A percentile compares a stretch with the other conserved stretches of the same genome.
These are phyloP conservation scores for Lasioglossum vierecki DNA, from an alignment of 2,888 invertebrate genomes.

Conservation along the genomic window DNA sequence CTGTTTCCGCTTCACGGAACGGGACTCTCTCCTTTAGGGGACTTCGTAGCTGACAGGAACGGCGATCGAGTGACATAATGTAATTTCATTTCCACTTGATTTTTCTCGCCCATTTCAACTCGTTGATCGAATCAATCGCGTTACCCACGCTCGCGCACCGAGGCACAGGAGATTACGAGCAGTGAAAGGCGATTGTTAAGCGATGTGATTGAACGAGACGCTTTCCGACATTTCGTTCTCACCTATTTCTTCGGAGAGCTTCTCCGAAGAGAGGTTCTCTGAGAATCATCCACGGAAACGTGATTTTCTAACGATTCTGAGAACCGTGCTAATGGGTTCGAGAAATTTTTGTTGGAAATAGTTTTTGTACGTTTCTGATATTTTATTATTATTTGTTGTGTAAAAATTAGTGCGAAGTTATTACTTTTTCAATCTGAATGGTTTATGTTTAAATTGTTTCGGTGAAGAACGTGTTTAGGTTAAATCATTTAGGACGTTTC, in stretches of 20 bases:
- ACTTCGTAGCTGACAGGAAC: background rate
- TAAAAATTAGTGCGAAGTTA: background rate
- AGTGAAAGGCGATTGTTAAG: background rate
- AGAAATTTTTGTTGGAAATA: background rate
- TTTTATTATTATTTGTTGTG: background rate
- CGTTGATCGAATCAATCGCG: background rate
- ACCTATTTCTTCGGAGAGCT: constrained; percentile 24
- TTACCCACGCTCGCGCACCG: background rate
- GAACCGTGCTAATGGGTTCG: background rate
- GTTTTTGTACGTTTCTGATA: background rate
- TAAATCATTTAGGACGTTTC: background rate
- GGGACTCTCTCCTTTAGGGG: constrained; percentile 9
- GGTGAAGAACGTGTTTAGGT: background rate
- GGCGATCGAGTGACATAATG: constrained; percentile 6
- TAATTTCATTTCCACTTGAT: constrained; percentile 42
- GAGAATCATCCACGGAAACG: background rate
- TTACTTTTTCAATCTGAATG: background rate
- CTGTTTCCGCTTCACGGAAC: constrained; percentile 38
- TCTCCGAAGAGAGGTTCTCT: constrained; percentile 3
- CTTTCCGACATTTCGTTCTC: background rate
- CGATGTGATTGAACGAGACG: background rate
- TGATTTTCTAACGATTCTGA: background rate
- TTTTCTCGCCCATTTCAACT: background rate
- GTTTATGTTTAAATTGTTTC: background rate
- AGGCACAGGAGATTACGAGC: background rate